Base-by-base conservation (phyloP, 2,888 invertebrate species). In the Sarcophaga rosellei region DNA sequence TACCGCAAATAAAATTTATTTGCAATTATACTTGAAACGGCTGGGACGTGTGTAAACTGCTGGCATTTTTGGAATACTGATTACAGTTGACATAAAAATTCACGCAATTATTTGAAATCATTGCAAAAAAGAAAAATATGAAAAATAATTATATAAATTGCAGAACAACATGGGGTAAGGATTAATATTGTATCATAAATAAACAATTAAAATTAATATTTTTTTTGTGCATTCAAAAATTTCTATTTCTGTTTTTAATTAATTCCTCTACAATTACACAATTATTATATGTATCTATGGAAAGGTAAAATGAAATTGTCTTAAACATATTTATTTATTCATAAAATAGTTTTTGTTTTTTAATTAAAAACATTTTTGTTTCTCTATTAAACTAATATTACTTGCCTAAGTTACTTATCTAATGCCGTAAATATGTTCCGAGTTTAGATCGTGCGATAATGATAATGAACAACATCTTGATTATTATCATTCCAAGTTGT, bases 151-250 rank as follows among this genome's bases (percentile, higher is more conserved):
- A 17, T 53, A 53, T 5, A 53, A 53, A 1, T 35, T 3, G 17
- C 53, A 0, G 6, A n/a, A 45, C 1, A 23, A 57, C 47, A 77
- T 59, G 70, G 77, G 77, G 83, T 83, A 75, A 86, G 70, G 83
- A 86, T 78, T 84, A 86, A 15, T 70, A 47, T 15, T 15, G 47
- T 47, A 47, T 15, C 25, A 78, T 61, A 44, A 57, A 70, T 44
- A 12, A 74, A 59, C 78, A 84, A 81, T 86, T 81, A 61, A 78
- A 75, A 72, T 72, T 70, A 86, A 84, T 86, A 84, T 81, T 65
- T 61, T 65, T 65, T 47, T 63, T 47, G 3, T 72, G 21, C 17
- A 23, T 23, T 59, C 47, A 63, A 62, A 44, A 20, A 53, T 80
- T 45, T 68, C 2, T 20, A 59, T 59, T 80, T 47, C 2, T 25